A percentile compares a stretch with the other conserved stretches of the same genome.
Evolutionary conservation across 2,113 vertebrate genomes (phyloP).

Genomic region (Pardalotus punctatus): DNA sequence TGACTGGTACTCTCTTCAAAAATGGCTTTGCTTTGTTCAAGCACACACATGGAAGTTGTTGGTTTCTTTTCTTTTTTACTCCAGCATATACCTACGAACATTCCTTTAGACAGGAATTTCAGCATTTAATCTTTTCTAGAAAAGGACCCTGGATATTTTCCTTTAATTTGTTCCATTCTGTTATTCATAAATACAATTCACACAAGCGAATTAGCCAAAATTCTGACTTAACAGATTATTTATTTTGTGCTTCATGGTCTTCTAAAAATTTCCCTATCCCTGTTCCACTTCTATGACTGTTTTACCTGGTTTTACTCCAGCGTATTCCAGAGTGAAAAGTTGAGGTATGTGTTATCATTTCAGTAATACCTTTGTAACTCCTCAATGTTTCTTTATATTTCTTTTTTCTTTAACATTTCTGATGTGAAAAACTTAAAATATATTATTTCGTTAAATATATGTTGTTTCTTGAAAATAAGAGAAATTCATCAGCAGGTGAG

Average conservation of each 20-base stretch:
- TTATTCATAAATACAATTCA: neutral
- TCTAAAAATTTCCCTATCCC: neutral
- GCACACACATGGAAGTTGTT: neutral
- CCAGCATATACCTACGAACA: neutral
- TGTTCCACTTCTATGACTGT: neutral
- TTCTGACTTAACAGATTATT: neutral
- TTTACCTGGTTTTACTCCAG: neutral
- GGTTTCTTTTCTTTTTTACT: neutral
- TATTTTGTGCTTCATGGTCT: neutral
- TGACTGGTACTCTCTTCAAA: neutral
- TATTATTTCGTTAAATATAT: neutral
- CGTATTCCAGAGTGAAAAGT: neutral
- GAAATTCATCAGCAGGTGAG: neutral
- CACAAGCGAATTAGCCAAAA: neutral
- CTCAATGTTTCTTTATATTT: neutral
- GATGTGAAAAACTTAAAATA: neutral
- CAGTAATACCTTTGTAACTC: neutral
- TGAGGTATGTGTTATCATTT: neutral
- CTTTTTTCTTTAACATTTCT: neutral
- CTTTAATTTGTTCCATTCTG: neutral
- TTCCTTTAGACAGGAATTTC: neutral
- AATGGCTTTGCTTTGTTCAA: neutral
- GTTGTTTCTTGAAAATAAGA: neutral
- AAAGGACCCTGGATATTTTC: neutral
- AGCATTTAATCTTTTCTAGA: neutral